Base-by-base conservation (phyloP, 2,113 vertebrate genomes). In the Gambusia holbrooki region DNA sequence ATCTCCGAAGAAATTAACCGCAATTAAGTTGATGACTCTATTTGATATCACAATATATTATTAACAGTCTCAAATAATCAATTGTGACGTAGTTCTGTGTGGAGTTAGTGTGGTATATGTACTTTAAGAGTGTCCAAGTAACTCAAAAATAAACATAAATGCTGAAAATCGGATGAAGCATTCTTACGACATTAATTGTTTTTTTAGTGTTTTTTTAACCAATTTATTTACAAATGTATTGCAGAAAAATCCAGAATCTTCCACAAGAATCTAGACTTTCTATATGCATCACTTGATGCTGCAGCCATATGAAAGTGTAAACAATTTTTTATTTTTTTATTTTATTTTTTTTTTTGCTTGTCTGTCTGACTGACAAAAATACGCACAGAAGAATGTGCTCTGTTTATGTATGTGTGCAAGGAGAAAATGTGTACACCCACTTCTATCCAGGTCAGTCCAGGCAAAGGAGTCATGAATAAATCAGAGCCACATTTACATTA, bases 381-480 rank as follows among this genome's bases (percentile, higher is more conserved):
- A 40, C 33, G 66, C 5, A 70, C 15, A 66, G 8, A 33, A 7
- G 42, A 15, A 19, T 66, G 45, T 25, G 19, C 7, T 33, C 17
- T 45, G 54, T 22, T 60, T 28, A 45, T 11, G 17, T 62, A 19
- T 74, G 70, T 40, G 14, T 62, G 63, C 2, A 25, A 25, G 61
- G 27, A 61, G 66, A 66, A 62, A 32, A 5, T 27, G 29, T 1
- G 22, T 61, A 70, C 73, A 61, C 37, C 8, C 0, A 48, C 30
- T 71, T 77, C 71, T 76, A 87, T 82, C 73, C 84, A 88, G 84
- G 85, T 88, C 89, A 90, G 80, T 29, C 76, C 67, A 51, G 85
- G 73, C 40, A 76, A 82, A 79, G 29, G 67, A 76, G 80, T 80
- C 70, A 87, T 89, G 88, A 92, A 92, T 91, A 90, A 92, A 89